phyloP scores from a whole-genome alignment of 2,888 invertebrate genomes.

The Thera obeliscata region DNA sequence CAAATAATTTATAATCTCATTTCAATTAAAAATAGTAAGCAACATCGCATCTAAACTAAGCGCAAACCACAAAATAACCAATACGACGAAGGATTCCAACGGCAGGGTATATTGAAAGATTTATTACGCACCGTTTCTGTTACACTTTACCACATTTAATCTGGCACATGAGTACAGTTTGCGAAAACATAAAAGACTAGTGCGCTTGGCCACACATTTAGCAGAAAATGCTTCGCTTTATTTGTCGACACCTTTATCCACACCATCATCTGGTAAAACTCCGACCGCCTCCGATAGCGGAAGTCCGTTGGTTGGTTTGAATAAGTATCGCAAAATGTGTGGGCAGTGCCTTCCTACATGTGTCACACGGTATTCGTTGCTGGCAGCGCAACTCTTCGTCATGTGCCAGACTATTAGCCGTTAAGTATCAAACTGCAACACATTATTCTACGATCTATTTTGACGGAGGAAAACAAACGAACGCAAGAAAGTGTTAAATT shows the following conservation, averaged over 20 bases:
- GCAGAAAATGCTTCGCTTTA: background rate
- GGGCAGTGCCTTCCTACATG: too few relatives aligned
- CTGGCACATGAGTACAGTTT: constrained; percentile 10
- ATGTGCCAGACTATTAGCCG: constrained; percentile 7
- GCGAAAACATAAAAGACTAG: background rate
- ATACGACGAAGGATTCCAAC: constrained; percentile 33
- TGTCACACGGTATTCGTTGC: too few relatives aligned
- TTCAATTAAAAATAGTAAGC: constrained; percentile 21
- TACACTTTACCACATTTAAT: constrained; percentile 20
- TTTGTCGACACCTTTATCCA: too few relatives aligned
- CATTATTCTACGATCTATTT: constrained; percentile 38
- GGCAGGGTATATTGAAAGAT: constrained; percentile 43
- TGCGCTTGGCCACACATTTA: background rate
- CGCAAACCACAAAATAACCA: constrained; percentile 30
- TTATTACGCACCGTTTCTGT: constrained; percentile 39
- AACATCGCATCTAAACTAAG: constrained; percentile 32
- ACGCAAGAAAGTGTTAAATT: constrained; percentile 38
- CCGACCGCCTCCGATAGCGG: too few relatives aligned
- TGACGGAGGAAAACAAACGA: constrained; percentile 36
- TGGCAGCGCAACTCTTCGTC: background rate
- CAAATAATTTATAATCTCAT: constrained; percentile 11
- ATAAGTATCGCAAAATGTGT: too few relatives aligned
- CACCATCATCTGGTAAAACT: too few relatives aligned
- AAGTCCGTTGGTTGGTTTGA: too few relatives aligned
- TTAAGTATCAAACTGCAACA: constrained; percentile 8